Evolutionary conservation across 1,140 invertebrate species (phyloP).

Genomic region (Helicorthomorpha holstii): DNA sequence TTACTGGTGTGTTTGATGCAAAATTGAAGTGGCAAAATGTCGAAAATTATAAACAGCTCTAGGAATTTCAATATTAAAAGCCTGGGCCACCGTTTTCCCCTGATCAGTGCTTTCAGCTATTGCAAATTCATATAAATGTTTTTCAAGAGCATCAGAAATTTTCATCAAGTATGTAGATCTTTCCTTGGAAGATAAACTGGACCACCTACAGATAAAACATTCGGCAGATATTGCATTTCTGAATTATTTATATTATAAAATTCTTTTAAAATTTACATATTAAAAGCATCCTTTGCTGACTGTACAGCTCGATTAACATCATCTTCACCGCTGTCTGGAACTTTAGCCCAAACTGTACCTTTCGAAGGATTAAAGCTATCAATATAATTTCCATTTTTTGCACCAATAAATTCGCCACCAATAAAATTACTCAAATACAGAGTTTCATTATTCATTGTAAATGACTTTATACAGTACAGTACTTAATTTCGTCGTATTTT

Average conservation of each 20-base stretch:
- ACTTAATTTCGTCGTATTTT: too few relatives aligned
- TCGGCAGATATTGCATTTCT: too few relatives aligned
- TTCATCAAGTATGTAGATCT: slow-evolving; percentile 24
- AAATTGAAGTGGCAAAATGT: slow-evolving; percentile 31
- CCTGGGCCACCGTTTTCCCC: slow-evolving; percentile 37
- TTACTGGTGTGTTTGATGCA: slow-evolving; percentile 10
- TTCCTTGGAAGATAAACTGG: slow-evolving; percentile 15
- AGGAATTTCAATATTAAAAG: slow-evolving; percentile 36
- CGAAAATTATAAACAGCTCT: slow-evolving; percentile 37
- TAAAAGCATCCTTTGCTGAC: slow-evolving; percentile 23
- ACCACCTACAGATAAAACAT: slow-evolving; percentile 23
- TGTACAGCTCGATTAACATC: slow-evolving; percentile 27
- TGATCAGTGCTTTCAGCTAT: slow-evolving; percentile 36
- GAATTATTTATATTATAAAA: neutral
- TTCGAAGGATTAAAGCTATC: slow-evolving; percentile 33
- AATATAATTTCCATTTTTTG: slow-evolving; percentile 20
- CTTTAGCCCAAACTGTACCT: slow-evolving; percentile 29
- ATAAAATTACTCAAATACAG: slow-evolving; percentile 28
- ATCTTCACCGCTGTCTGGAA: slow-evolving; percentile 27
- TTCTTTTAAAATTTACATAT: slow-evolving; percentile 13
- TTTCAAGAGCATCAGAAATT: slow-evolving; percentile 36
- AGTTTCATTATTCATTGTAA: too few relatives aligned
- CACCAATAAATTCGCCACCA: slow-evolving; percentile 24
- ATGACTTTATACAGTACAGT: too few relatives aligned
- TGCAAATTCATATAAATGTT: slow-evolving; percentile 32